These are phyloP conservation scores for Microtus ochrogaster DNA, from an alignment of 2,113 vertebrate genomes.

Conservation along the genomic window DNA sequence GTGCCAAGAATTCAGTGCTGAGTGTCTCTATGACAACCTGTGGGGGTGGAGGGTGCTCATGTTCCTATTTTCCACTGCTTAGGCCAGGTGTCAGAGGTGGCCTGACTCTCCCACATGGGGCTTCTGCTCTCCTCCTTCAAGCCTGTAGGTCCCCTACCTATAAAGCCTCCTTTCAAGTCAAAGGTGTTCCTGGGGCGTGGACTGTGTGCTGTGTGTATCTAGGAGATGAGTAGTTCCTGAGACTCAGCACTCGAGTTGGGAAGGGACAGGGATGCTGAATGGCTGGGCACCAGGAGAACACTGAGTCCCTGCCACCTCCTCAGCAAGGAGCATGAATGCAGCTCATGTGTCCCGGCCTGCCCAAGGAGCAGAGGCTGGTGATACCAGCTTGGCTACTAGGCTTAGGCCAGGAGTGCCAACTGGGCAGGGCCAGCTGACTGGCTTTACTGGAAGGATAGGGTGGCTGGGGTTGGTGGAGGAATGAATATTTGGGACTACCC, in stretches of 20 bases:
- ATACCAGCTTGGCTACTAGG: background rate
- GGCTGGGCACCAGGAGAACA: slow-evolving; percentile 38
- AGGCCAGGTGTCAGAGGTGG: background rate
- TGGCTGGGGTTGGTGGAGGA: too few species aligned
- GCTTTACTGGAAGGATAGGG: background rate
- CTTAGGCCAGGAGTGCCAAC: background rate
- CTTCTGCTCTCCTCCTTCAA: background rate
- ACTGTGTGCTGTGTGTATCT: background rate
- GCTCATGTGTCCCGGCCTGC: background rate
- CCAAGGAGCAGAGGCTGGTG: accelerated
- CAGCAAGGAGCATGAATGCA: background rate
- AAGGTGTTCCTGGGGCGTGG: accelerated
- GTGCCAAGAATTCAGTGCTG: background rate
- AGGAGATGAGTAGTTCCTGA: background rate
- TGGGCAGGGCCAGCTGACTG: background rate
- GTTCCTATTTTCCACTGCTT: background rate
- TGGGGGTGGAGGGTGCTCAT: background rate
- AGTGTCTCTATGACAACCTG: background rate
- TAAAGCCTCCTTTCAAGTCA: accelerated
- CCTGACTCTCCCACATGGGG: background rate
- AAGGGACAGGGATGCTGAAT: background rate
- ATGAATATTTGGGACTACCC: too few species aligned
- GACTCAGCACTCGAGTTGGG: accelerated
- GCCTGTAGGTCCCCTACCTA: background rate
- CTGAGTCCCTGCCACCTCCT: background rate